These are phyloP conservation scores for Furnarius figulus DNA, from an alignment of 2,113 vertebrate genomes.

Conservation along the genomic window DNA sequence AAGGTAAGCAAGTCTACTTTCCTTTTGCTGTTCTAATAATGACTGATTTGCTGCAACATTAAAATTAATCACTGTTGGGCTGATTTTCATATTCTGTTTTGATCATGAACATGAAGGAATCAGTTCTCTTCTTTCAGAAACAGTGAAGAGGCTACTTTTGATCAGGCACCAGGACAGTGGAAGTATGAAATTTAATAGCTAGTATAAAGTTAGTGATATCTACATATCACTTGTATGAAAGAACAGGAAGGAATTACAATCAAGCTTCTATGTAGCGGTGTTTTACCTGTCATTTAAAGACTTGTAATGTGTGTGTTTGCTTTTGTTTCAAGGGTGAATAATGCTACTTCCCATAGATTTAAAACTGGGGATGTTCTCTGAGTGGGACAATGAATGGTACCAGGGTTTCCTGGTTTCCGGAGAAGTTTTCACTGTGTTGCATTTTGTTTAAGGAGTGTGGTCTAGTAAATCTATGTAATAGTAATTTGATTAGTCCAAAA, in stretches of 20 bases:
- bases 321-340: not conserved
- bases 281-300: not conserved
- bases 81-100: not conserved
- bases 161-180: not conserved
- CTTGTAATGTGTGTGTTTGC: not conserved
- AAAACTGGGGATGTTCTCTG: not conserved
- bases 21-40: not conserved
- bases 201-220: not conserved
- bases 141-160: not conserved
- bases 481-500: not conserved
- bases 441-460: not conserved
- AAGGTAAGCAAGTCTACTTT: not conserved
- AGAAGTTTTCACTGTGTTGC: not conserved
- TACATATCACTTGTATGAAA: not conserved
- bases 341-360: not conserved
- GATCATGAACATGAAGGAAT: not conserved
- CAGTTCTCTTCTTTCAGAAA: not conserved
- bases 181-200: not conserved
- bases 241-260: not conserved
- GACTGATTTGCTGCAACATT: not conserved
- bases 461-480: not conserved
- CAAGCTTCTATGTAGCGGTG: not conserved
- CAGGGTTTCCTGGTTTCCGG: not conserved
- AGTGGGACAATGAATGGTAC: not conserved
- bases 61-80: not conserved